Evolutionary conservation across 1,140 invertebrate genomes (phyloP), one percentile per base, ranked within the genome.

Genomic region (Gryllus bimaculatus): DNA sequence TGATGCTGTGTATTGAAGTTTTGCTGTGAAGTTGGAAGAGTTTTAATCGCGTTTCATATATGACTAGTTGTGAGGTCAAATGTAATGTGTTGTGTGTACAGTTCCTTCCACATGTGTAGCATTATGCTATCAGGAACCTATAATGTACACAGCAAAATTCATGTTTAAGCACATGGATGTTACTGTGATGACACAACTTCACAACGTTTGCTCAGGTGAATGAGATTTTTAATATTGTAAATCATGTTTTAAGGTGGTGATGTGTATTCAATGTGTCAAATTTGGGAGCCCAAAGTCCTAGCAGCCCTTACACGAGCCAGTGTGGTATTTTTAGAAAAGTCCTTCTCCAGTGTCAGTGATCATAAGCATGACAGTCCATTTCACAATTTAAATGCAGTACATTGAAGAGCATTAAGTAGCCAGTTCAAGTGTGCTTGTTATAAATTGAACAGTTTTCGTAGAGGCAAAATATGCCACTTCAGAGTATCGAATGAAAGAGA

Each of bases 381-480:
- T 66, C 54, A 66, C 54, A 66, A 66, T 66, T 66, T 66, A 66
- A 66, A 66, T 66, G 54, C 54, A 66, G 54, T 66, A 66, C 54
- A 66, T 66, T 66, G 54, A 18, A 66, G 18, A 66, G 18, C 54
- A 66, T 66, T 13, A 66, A 10, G 18, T 66, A 66, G 54, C 18
- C 10, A 13, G 18, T 66, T 66, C 54, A 66, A 66, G 54, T 66
- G 54, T 66, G 54, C 54, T 66, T 18, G 18, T 39, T 39, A 2
- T 39, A 39, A 39, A 39, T 39, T 39, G 5, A 39, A 39, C 26
- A 39, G 26, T 39, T 39, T 39, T 39, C 26, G 26, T 39, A 39
- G 26, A 39, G 26, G 26, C 26, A 39, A 39, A 39, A 39, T 2
- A 39, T 39, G 26, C 26, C 26, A 39, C 26, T 39, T 39, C 26